A percentile compares a stretch with the other conserved stretches of the same genome.
Conservation (phyloP, 2,888 invertebrate genomes). For the Rotaria sp. region DNA sequence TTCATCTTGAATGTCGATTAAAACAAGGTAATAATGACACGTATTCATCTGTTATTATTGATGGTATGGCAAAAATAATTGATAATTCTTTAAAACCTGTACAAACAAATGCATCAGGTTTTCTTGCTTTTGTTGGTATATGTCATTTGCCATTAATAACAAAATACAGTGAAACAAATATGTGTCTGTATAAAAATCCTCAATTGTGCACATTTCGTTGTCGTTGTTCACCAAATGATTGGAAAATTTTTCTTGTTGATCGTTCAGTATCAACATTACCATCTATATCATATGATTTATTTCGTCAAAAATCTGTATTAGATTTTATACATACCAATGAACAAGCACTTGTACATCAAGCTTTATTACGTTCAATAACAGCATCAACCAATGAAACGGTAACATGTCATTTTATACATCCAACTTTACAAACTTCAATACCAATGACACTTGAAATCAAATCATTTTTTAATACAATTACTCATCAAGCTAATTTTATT, state of each 20-base stretch:
- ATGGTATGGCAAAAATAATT: background rate
- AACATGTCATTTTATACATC: background rate
- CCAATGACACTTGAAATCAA: background rate
- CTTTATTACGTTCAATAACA: background rate
- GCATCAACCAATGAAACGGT: background rate
- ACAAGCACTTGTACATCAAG: background rate
- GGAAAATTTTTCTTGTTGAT: conserved; percentile 25
- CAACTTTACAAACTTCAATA: background rate
- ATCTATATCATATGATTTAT: background rate
- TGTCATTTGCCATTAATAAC: conserved; percentile 15
- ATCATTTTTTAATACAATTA: conserved; percentile 4
- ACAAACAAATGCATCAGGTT: background rate
- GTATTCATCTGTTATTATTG: background rate
- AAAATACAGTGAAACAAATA: background rate
- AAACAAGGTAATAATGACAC: background rate
- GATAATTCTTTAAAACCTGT: background rate
- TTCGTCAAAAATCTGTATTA: background rate
- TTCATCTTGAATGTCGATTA: background rate
- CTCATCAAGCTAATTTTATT: conserved; percentile 22
- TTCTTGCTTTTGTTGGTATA: background rate
- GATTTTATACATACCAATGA: background rate
- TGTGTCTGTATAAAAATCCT: background rate
- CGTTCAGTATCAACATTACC: background rate
- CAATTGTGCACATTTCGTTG: background rate
- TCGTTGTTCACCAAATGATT: conserved; percentile 13